Base-by-base conservation (phyloP, 2,888 invertebrate genomes). In the Cabera pusaria region DNA sequence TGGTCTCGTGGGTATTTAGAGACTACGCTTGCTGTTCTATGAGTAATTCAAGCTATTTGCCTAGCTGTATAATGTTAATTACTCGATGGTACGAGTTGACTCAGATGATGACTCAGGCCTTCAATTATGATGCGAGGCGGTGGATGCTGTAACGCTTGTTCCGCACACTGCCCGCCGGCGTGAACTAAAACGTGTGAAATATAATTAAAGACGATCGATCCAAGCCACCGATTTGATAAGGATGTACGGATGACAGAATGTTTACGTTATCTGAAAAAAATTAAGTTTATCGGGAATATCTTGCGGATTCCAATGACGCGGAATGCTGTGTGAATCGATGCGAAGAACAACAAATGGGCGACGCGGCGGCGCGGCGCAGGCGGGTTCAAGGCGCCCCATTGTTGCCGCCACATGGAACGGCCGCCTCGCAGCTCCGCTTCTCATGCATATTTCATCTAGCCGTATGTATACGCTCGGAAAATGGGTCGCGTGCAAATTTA, bases 301-400 rank as follows among this genome's bases (percentile, higher is more conserved):
- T 29, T 27, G 20, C 12, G 23, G 10, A 24, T 42, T 33, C 39
- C 44, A 34, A 31, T 27, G 18, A 28, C 24, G 18, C 23, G 41
- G 32, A 40, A 49, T 44, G 41, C 32, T 44, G 49, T 52, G 56
- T 48, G 59, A 56, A 61, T 44, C 46, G 38, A 50, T 49, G 49
- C 47, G 14, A 56, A 51, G 51, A 58, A 56, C 51, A 62, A 64
- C 49, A 64, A 61, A 59, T 45, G 55, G 29, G 19, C 25, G 7
- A 3, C 22, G 33, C 28, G 38, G 23, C 33, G 38, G 23, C 33
- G 37, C 18, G 21, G 22, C 26, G 21, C 33, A 38, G 40, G 36
- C 26, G 23, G 24, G 25, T 34, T 14, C 14, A 4, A 34, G 9
- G 8, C 11, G 26, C 31, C 16, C 42, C 41, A 46, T 49, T 56